Conservation (phyloP, 2,113 vertebrate species). For the Natator depressus region DNA sequence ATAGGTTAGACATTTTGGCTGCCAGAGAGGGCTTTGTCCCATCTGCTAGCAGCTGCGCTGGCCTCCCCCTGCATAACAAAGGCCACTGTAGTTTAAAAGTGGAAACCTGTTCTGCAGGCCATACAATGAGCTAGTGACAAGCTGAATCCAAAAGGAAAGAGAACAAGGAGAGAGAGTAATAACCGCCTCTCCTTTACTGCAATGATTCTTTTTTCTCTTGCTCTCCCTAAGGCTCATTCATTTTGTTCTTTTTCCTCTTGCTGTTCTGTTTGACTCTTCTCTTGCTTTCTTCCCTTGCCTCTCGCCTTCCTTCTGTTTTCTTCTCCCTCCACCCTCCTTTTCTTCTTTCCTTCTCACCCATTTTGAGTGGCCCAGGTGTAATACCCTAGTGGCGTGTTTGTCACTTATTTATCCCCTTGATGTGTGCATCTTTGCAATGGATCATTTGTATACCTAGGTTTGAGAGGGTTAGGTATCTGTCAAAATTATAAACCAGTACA, state of each 20-base stretch:
- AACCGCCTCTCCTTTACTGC: not conserved
- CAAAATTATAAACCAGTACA: not conserved
- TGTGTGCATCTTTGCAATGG: rapidly evolving
- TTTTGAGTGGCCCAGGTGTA: not conserved
- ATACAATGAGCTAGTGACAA: rapidly evolving
- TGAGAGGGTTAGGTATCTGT: not conserved
- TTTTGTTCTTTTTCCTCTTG: not conserved
- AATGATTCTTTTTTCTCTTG: not conserved
- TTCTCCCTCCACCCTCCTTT: not conserved
- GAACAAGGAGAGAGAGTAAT: not conserved
- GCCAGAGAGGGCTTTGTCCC: not conserved
- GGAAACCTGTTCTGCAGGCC: not conserved
- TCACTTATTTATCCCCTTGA: not conserved
- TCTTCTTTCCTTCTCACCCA: not conserved
- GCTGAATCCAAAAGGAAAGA: not conserved
- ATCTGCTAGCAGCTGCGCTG: not conserved
- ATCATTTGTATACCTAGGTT: not conserved
- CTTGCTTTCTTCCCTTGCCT: not conserved
- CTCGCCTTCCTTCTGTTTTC: not conserved
- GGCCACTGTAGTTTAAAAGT: not conserved
- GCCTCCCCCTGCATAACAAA: rapidly evolving
- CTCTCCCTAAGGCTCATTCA: not conserved
- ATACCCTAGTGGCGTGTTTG: rapidly evolving
- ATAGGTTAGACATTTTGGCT: rapidly evolving
- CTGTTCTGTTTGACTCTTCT: not conserved